Percentiles rank a stretch among this genome's conserved stretches.
Evolutionary conservation across 2,797 vertebrate genomes (phyloP).

Genomic region (Heteromormyrus szaboi): DNA sequence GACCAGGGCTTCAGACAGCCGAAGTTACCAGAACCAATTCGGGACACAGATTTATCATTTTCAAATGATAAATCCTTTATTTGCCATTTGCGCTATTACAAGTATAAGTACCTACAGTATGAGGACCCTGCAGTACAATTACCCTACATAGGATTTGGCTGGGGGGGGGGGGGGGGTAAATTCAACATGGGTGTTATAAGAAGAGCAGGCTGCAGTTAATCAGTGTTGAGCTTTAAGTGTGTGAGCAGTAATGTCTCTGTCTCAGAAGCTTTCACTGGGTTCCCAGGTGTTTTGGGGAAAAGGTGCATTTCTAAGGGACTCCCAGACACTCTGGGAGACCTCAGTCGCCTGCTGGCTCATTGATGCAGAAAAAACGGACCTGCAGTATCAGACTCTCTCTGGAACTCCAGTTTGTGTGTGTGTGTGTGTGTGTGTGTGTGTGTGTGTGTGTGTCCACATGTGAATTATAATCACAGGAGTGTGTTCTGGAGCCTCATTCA

Average conservation of each 20-base stretch:
- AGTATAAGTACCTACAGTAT: not conserved
- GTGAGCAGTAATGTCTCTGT: not conserved
- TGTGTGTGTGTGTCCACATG: not conserved
- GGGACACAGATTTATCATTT: not conserved
- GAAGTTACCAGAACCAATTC: not conserved
- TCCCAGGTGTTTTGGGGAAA: not conserved
- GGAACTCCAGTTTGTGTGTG: not conserved
- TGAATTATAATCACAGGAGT: not conserved
- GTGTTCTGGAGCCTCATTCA: not conserved
- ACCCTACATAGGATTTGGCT: not conserved
- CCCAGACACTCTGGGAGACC: not conserved
- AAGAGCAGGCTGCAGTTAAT: not conserved
- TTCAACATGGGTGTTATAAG: not conserved
- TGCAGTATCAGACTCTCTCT: not conserved
- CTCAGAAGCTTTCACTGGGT: not conserved
- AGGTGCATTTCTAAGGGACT: not conserved
- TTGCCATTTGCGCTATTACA: not conserved
- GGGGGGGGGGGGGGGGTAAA: not conserved
- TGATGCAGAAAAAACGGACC: not conserved
- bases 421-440: not conserved
- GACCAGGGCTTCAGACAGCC: not conserved
- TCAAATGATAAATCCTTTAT: not conserved
- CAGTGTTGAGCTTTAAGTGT: not conserved
- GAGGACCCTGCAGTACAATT: not conserved
- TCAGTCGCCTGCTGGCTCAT: not conserved